Evolutionary conservation across 1,140 invertebrate genomes (phyloP).

Genomic region (Orchestia grillus): DNA sequence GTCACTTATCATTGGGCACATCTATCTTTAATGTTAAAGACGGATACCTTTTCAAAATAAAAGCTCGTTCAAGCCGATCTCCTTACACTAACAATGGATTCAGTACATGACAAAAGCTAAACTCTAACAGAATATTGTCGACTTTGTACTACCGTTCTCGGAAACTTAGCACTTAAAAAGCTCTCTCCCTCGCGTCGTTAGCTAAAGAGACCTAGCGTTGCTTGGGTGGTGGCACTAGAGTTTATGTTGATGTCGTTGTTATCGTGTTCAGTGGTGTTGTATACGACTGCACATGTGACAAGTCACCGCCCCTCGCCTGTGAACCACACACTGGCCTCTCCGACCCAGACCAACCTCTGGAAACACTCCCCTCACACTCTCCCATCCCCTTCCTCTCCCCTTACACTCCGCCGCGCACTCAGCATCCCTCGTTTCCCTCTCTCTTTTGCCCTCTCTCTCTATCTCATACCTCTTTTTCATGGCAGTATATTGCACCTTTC

Average conservation of each 20-base stretch:
- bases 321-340: conserved; percentile 46
- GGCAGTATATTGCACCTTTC: not conserved
- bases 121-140: conserved; percentile 52
- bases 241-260: conserved; percentile 56
- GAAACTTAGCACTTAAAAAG: conserved; percentile 47
- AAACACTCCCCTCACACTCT: not conserved
- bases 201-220: not conserved
- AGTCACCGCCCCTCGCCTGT: conserved; percentile 39
- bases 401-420: not conserved
- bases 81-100: conserved; percentile 50
- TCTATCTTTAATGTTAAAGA: conserved; percentile 48
- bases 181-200: not conserved
- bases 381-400: not conserved
- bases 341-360: conserved; percentile 36
- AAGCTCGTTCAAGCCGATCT: conserved; percentile 39
- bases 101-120: conserved; percentile 31
- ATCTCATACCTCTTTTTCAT: not conserved
- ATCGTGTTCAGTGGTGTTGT: conserved; percentile 56
- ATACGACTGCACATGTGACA: conserved; percentile 12
- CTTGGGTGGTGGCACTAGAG: conserved; percentile 50
- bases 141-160: conserved; percentile 52
- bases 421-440: conserved; percentile 47
- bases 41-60: conserved; percentile 8
- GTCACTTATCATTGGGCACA: not conserved
- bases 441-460: conserved; percentile 21